Percentiles rank a stretch among this genome's conserved stretches.
Evolutionary conservation across 2,797 vertebrate genomes (phyloP).

Genomic region (Hyperoplus lanceolatus): DNA sequence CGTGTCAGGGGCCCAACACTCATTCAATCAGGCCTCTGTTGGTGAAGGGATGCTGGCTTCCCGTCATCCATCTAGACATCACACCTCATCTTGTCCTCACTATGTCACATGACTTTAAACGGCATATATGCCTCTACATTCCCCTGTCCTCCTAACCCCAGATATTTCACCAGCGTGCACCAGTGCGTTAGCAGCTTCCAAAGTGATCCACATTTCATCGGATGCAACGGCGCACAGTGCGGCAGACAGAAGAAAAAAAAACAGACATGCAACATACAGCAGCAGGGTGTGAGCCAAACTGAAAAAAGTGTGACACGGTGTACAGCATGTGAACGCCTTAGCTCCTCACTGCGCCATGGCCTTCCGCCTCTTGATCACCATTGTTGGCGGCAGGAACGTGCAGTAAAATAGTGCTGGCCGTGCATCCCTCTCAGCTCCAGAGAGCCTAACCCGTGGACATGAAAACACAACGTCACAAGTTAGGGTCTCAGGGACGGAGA

Average conservation of each 20-base stretch:
- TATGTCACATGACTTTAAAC: constrained; percentile 67
- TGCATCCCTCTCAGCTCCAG: constrained; percentile 98
- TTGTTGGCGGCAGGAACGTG: constrained; percentile 68
- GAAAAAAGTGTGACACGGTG: constrained; percentile 26
- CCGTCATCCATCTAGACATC: constrained; percentile 29
- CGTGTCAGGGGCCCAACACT: not conserved
- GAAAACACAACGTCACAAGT: constrained; percentile 99
- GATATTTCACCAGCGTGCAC: not conserved
- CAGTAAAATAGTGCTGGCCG: constrained; percentile 80
- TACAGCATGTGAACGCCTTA: constrained; percentile 48
- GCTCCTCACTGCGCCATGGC: constrained; percentile 64
- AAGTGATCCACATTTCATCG: constrained; percentile 10
- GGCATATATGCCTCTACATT: constrained; percentile 45
- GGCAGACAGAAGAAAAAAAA: constrained; percentile 9
- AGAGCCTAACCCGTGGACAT: constrained; percentile 99
- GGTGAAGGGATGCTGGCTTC: constrained; percentile 8
- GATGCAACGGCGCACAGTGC: not conserved
- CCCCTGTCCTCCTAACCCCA: constrained; percentile 11
- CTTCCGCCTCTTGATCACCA: constrained; percentile 49
- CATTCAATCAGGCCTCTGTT: constrained; percentile 16
- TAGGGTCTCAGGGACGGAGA: constrained; percentile 99
- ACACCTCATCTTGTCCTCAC: constrained; percentile 58
- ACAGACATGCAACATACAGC: constrained; percentile 15
- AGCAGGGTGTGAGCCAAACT: constrained; percentile 29
- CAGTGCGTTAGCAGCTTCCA: not conserved